Conservation (phyloP, 2,888 invertebrate genomes). For the Bruchidius siliquastri region DNA sequence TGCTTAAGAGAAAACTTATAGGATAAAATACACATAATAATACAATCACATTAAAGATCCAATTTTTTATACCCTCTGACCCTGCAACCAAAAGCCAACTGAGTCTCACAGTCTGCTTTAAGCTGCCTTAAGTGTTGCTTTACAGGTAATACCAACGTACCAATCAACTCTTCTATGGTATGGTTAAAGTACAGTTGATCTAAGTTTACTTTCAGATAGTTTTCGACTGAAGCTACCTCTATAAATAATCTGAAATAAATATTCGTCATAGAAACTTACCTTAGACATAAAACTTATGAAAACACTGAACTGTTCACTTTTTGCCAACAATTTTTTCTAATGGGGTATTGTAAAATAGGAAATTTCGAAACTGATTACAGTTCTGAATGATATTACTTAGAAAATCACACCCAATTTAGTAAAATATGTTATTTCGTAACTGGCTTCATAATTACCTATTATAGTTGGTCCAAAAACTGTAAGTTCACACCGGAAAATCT, state of each 20-base stretch:
- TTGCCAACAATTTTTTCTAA: too few relatives aligned
- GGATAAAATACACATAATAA: neutral
- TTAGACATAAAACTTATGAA: too few relatives aligned
- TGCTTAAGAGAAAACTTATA: neutral
- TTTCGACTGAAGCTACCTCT: conserved; percentile 53
- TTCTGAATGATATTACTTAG: too few relatives aligned
- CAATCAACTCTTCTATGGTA: conserved; percentile 59
- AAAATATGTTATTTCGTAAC: too few relatives aligned
- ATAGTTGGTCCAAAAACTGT: too few relatives aligned
- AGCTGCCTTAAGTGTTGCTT: conserved; percentile 50
- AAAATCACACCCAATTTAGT: too few relatives aligned
- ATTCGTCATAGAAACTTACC: too few relatives aligned
- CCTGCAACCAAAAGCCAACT: conserved; percentile 48
- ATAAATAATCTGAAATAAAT: conserved; percentile 47
- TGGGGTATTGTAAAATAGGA: too few relatives aligned
- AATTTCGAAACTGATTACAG: too few relatives aligned
- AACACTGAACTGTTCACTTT: too few relatives aligned
- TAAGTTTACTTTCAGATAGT: conserved; percentile 52
- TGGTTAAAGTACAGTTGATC: conserved; percentile 54
- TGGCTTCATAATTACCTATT: too few relatives aligned
- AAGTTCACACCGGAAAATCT: too few relatives aligned
- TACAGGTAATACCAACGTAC: conserved; percentile 54
- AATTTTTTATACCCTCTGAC: conserved; percentile 39
- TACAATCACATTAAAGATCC: conserved; percentile 22
- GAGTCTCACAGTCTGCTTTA: conserved; percentile 52